Evolutionary conservation across 2,113 vertebrate genomes (phyloP).

Genomic region (Otolemur garnettii): DNA sequence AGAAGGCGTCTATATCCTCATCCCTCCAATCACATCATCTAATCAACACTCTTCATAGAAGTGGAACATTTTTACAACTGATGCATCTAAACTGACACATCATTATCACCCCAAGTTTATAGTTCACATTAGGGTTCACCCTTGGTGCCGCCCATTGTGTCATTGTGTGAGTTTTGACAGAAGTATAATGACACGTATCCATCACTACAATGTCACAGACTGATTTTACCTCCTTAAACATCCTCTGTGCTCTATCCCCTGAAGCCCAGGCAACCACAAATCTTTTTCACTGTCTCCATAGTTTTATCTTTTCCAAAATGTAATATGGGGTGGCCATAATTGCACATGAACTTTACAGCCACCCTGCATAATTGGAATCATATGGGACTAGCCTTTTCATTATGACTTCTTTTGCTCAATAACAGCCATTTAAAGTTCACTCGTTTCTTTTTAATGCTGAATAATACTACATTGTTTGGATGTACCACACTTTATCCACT

Average conservation of each 20-base stretch:
- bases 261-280: neutral
- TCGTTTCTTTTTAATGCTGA: neutral
- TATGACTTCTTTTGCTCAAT: neutral
- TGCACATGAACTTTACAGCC: too few species aligned
- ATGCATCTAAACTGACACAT: neutral
- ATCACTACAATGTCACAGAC: neutral
- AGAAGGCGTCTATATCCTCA: neutral
- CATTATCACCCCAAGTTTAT: neutral
- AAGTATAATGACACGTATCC: neutral
- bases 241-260: neutral
- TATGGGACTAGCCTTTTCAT: neutral
- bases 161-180: neutral
- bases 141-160: rapidly evolving
- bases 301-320: neutral
- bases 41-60: rapidly evolving
- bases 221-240: neutral
- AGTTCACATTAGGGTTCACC: neutral
- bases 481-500: neutral
- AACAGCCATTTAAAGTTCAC: neutral
- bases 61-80: neutral
- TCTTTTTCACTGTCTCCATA: neutral
- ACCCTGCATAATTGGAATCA: neutral
- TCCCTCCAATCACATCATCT: neutral
- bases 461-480: neutral
- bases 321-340: neutral